Conservation (phyloP, 2,888 invertebrate genomes). For the Axea sp. region DNA sequence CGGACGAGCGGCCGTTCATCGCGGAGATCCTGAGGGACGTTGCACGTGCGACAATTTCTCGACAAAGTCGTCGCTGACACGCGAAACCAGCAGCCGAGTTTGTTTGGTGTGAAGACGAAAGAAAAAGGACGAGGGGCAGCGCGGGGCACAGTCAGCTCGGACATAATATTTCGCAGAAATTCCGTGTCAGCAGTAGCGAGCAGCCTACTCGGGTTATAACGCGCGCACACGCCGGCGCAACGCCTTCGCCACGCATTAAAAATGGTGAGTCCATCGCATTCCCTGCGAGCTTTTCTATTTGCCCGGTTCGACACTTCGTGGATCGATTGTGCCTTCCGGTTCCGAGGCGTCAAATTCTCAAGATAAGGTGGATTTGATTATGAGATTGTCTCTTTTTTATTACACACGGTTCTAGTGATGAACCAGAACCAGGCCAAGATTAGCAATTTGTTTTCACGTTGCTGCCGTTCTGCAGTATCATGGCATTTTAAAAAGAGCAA, state of each 20-base stretch:
- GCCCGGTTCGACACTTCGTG: neutral
- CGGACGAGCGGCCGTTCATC: constrained; percentile 22
- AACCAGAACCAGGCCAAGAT: no score
- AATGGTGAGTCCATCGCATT: constrained; percentile 62
- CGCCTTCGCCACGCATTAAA: constrained; percentile 19
- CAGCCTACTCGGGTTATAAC: constrained; percentile 42
- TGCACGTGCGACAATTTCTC: constrained; percentile 39
- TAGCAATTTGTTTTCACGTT: no score
- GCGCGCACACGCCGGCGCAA: constrained; percentile 35
- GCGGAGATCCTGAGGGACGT: constrained; percentile 44
- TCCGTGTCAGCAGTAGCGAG: constrained; percentile 68
- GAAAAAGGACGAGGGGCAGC: constrained; percentile 25
- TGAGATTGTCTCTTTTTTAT: no score
- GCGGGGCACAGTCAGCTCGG: constrained; percentile 35
- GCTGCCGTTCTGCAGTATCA: no score
- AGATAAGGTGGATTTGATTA: no score
- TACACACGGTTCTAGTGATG: no score
- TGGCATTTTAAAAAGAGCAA: no score
- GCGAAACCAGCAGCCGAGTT: constrained; percentile 24
- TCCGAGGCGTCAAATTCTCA: no score
- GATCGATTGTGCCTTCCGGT: neutral
- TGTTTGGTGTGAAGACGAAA: constrained; percentile 25
- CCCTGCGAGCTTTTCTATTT: constrained; percentile 18
- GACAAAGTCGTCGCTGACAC: neutral
- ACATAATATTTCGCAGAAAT: constrained; percentile 68